Base-by-base conservation (phyloP, 2,797 vertebrate genomes). In the Hoplostethus mediterraneus region DNA sequence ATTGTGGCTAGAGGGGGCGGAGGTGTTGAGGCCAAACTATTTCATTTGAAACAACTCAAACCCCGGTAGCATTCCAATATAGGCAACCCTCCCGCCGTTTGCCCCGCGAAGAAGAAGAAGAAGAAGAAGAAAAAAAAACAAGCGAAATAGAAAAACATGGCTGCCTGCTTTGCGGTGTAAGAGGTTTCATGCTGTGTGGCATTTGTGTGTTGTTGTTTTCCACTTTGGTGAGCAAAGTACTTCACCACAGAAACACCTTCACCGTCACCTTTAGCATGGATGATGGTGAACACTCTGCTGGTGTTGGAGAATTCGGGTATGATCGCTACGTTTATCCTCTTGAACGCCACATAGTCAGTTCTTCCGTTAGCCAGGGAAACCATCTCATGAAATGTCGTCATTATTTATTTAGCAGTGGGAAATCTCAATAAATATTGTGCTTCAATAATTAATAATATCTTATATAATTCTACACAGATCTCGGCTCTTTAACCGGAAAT, bases 11-110 rank as follows among this genome's bases (percentile, higher is more conserved):
- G 59, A 79, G 67, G 83, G 82, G 82, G 84, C 38, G 77, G 83
- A 89, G 85, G 86, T 92, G 89, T 88, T 86, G 88, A 90, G 81
- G 88, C 87, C 82, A 83, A 90, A 87, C 80, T 90, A 91, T 89
- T 91, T 85, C 57, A 87, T 90, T 86, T 91, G 71, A 90, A 90
- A 89, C 81, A 79, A 77, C 85, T 88, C 78, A 85, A 87, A 90
- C 73, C 69, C 68, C 21, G 66, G 83, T 77, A 86, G 81, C 86
- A 85, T 91, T 92, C 87, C 89, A 83, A 30, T 44, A 77, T 63
- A 84, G 81, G 75, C 76, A 78, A 72, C 67, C 69, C 73, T 80
- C 79, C 75, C 80, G 68, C 80, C 79, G 78, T 81, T 76, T 81
- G 81, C 61, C 62, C 21, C 5, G 36, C 67, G 77, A 75, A 59